Conservation (phyloP, 2,113 vertebrate genomes). For the Larimichthys polyactis region DNA sequence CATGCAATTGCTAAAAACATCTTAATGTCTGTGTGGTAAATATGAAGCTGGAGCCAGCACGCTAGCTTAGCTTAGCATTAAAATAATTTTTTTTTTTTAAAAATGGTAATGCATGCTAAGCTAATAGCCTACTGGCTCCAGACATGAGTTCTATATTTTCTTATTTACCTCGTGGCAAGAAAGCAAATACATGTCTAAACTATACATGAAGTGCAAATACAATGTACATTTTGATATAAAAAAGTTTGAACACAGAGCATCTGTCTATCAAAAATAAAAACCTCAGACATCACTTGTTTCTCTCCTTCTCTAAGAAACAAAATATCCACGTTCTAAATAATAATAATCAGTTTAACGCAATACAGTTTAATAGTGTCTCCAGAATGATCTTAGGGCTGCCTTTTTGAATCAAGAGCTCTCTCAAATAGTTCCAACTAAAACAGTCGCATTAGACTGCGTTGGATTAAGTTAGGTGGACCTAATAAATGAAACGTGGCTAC, state of each 20-base stretch:
- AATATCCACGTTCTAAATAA: neutral
- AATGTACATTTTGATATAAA: neutral
- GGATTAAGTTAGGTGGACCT: too few relatives aligned
- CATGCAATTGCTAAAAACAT: neutral
- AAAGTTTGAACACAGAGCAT: neutral
- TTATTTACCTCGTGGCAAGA: neutral
- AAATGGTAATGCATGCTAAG: neutral
- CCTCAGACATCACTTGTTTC: slow-evolving; percentile 2
- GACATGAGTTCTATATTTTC: neutral
- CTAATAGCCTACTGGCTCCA: neutral
- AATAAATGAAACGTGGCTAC: too few relatives aligned
- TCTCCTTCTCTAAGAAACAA: neutral
- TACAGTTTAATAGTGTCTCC: neutral
- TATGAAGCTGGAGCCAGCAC: neutral
- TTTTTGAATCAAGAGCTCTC: too few relatives aligned
- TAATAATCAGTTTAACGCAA: neutral
- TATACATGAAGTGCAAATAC: neutral
- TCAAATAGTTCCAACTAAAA: neutral
- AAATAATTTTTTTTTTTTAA: too few relatives aligned
- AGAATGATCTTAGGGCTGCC: too few relatives aligned
- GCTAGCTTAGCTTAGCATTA: neutral
- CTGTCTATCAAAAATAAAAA: slow-evolving; percentile 16
- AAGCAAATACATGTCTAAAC: neutral
- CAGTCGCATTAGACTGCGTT: neutral
- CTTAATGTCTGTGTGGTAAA: neutral